phyloP scores from a whole-genome alignment of 1,140 invertebrate species.

The Drosophila ambigua region DNA sequence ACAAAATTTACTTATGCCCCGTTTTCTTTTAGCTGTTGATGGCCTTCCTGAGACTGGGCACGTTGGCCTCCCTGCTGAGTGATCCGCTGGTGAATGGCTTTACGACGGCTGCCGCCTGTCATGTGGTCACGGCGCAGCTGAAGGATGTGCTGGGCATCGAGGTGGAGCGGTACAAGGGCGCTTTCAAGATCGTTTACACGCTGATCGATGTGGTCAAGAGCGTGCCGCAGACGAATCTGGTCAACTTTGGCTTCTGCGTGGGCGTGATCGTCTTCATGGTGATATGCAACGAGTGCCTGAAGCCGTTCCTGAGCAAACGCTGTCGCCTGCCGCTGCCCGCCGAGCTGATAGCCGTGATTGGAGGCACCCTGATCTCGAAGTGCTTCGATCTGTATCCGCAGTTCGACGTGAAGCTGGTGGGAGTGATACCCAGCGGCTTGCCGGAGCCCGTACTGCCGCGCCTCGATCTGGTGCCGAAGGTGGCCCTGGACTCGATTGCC shows the following conservation, averaged over 20 bases:
- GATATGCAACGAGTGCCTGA: constrained; percentile 92
- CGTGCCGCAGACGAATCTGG: constrained; percentile 87
- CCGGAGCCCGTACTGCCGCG: constrained; percentile 84
- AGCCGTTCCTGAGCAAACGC: constrained; percentile 90
- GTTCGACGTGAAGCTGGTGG: constrained; percentile 85
- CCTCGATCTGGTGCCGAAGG: constrained; percentile 84
- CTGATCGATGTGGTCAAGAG: constrained; percentile 87
- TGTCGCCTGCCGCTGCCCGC: constrained; percentile 92
- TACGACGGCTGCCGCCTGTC: constrained; percentile 94
- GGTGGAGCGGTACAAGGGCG: constrained; percentile 87
- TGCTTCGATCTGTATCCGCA: constrained; percentile 75
- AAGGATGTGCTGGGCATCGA: constrained; percentile 93
- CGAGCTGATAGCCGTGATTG: constrained; percentile 92
- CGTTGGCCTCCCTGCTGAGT: constrained; percentile 92
- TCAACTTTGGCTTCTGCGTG: constrained; percentile 88
- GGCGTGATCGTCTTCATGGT: constrained; percentile 89
- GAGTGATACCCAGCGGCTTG: constrained; percentile 90
- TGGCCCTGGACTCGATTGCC: constrained; percentile 86
- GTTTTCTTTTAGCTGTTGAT: constrained; percentile 88
- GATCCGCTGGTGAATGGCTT: constrained; percentile 96
- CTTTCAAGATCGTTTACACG: constrained; percentile 90
- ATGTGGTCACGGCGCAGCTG: constrained; percentile 95
- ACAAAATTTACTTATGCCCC: constrained; percentile 2
- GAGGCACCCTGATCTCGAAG: constrained; percentile 89
- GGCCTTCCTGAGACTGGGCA: constrained; percentile 92